Base-by-base conservation (phyloP, 1,140 invertebrate genomes). In the Pentalonia nigronervosa region DNA sequence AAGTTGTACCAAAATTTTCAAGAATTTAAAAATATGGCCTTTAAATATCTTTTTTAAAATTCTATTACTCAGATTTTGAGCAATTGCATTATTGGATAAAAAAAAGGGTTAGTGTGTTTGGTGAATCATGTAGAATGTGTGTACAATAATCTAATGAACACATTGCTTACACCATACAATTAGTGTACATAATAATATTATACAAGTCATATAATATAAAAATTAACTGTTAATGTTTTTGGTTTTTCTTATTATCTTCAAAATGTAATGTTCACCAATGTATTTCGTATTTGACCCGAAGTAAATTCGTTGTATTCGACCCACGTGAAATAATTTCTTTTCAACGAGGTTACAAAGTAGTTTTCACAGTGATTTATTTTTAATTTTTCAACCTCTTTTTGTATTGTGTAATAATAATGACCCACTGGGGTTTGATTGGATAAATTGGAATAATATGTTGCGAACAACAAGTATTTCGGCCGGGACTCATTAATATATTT, bases 361-460 rank as follows among this genome's bases (percentile, higher is more conserved):
- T 56, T 25, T 89, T 34, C 9, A 56, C 36, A 36, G 50, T 11
- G 48, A 56, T 89, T 56, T 25, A 2, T 4, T 48, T 34, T 89
- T 89, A 34, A 36, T 34, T 89, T 89, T 89, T 36, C 20, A 36
- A 89, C 53, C 89, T 7, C 6, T 67, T 90, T 60, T 90, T 47
- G 36, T 47, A 21, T 45, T 67, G 8, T 60, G 6, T 67, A 47
- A 90, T 30, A 60, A 45, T 30, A 36, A 41, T 25, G 50, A 41
- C 25, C n/a, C 36, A 30, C 21, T 45, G 41, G 36, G 45, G n/a
- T 92, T 36, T 83, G 50, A 83, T 81, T 83, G 90, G 76, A 83
- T 48, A 81, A 36, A 92, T 92, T 92, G 45, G 76, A 81, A 67
- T 91, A 21, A 76, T 76, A 45, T n/a, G 47, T 11, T n/a, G 36